Evolutionary conservation across 2,888 invertebrate species (phyloP), one percentile per base, ranked within the genome.

Genomic region (Xanthia togata): DNA sequence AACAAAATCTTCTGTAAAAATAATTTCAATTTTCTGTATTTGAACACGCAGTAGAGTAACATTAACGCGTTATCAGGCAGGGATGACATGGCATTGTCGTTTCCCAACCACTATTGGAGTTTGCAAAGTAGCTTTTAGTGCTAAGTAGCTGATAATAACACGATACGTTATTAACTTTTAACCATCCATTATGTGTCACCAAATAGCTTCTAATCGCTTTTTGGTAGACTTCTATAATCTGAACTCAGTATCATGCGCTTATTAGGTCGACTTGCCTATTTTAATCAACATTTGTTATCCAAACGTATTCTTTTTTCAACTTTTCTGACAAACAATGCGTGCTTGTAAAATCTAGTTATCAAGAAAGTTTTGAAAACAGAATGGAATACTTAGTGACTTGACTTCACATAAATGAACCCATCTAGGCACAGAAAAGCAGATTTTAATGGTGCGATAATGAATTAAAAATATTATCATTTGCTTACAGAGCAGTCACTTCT

Each of bases 91-190:
- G n/a, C n/a, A 69, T 44, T 82, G 50, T 26, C 63, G 69, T 59
- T 59, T 38, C 41, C 35, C 57, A 64, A 44, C 35, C 50, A 53
- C 53, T 68, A 68, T 82, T 35, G 50, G 41, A 55, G 35, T 72
- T 41, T 57, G 31, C 35, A 75, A 59, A 74, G 63, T 71, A 78
- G 69, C 77, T 79, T 82, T 82, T 47, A 84, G 70, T 60, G 65
- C 67, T 55, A 50, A 50, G 50, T 50, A 55, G 35, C 44, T 83
- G 79, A 79, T 79, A 70, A 60, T 77, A 65, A 64, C 26, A 50
- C 38, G 53, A 69, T 47, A 69, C 47, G 41, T 76, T 69, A 82
- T 59, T 50, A 64, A 63, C 68, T n/a, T 26, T 41, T 31, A 44
- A 57, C 35, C 63, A n/a, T 57, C 31, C 65, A 79, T 65, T 69